phyloP scores from a whole-genome alignment of 2,113 vertebrate genomes.

The Sialia sialis region DNA sequence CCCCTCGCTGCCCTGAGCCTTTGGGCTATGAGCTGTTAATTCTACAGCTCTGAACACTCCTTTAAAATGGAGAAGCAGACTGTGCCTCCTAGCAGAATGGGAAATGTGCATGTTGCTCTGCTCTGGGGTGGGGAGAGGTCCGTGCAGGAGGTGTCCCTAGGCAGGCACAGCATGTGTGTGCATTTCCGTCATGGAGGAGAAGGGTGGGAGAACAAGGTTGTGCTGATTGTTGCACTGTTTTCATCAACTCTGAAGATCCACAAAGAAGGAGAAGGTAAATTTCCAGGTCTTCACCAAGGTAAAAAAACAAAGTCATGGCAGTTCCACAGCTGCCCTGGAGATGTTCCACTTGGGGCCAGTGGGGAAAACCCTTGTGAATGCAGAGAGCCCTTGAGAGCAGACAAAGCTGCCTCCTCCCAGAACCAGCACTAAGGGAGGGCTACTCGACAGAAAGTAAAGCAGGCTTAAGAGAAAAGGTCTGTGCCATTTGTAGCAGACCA shows the following conservation, averaged over 20 bases:
- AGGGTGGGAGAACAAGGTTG: neutral
- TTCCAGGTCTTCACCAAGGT: neutral
- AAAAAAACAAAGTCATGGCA: neutral
- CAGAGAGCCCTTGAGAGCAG: neutral
- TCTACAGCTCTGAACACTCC: neutral
- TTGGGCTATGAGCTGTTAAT: neutral
- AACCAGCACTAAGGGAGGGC: neutral
- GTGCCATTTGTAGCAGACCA: neutral
- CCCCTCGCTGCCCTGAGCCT: neutral
- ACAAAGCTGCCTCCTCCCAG: neutral
- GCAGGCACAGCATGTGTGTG: neutral
- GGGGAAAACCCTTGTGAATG: neutral
- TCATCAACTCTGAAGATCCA: neutral
- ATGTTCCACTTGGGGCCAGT: neutral
- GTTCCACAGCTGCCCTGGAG: neutral
- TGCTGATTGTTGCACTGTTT: neutral
- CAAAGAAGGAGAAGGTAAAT: neutral
- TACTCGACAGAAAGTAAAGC: neutral
- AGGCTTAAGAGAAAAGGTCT: neutral
- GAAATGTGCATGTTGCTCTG: neutral
- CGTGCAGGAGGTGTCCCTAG: neutral
- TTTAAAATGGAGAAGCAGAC: neutral
- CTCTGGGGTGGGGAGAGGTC: neutral
- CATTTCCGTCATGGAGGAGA: neutral
- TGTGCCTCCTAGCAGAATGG: neutral